Base-by-base conservation (phyloP, 1,140 invertebrate species). In the Megathymus violae region DNA sequence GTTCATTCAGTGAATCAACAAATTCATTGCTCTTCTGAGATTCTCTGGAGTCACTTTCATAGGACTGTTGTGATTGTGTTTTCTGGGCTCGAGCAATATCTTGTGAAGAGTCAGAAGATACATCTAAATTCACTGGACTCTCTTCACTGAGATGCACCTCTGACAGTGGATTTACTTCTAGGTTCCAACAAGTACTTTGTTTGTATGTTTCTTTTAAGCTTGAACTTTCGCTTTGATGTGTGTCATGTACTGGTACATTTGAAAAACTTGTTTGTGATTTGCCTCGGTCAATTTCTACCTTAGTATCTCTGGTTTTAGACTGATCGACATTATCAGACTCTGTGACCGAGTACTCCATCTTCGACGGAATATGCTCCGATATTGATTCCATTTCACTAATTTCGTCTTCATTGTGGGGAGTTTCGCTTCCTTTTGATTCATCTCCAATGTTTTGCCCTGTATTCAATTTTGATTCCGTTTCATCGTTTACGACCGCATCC, bases 321-420 rank as follows among this genome's bases (percentile, higher is more conserved):
- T 74, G 52, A 14, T 60, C 47, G 3, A 48, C 59, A 47, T 74
- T 61, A 7, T 85, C 76, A 3, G 79, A 77, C n/a, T 82, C 82
- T 7, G 78, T 72, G 19, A 77, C 16, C 11, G 84, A 87, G 61
- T 82, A 76, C 44, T 89, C 85, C 16, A 81, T 66, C 69, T 82
- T 82, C 17, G 79, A 83, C 14, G 80, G 83, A 62, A 91, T 76
- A 43, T 88, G 80, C 59, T 91, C 88, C 5, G 88, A 89, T 72
- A 91, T 82, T 11, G 86, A 89, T 59, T 86, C 86, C 19, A 78
- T 78, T 59, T 76, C 74, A 67, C 76, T 84, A 27, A 56, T 62
- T 25, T 81, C 77, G 5, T 83, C 73, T 48, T 64, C 67, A 71
- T 81, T 64, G 13, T 82, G 74, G 25, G 46, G 44, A 64, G 65